Evolutionary conservation across 92 coral and sea anemone species (phyloP).

Genomic region (Phenganax stokvisi): DNA sequence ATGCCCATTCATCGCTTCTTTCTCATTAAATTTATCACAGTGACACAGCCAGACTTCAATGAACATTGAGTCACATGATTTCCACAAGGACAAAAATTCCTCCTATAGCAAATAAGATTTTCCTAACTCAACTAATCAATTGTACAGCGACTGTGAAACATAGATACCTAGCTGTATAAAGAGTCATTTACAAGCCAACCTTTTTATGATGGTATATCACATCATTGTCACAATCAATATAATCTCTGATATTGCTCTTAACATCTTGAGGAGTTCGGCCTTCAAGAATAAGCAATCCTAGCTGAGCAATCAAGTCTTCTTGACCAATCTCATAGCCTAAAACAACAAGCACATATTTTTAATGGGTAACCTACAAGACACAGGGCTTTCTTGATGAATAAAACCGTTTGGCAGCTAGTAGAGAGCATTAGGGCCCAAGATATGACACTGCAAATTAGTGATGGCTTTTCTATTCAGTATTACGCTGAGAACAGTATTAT

Average conservation of each 20-base stretch:
- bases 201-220: background rate
- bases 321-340: constrained; percentile 24
- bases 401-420: too few species aligned
- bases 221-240: background rate
- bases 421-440: too few species aligned
- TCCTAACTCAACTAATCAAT: background rate
- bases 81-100: constrained; percentile 12
- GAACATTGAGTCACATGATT: constrained; percentile 9
- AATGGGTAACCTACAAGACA: background rate
- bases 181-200: constrained; percentile 3
- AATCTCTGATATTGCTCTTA: background rate
- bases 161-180: background rate
- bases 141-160: background rate
- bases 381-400: background rate
- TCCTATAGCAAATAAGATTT: background rate
- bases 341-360: background rate
- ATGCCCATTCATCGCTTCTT: constrained; percentile 33
- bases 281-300: constrained; percentile 83
- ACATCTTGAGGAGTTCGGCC: constrained; percentile 67
- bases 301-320: constrained; percentile 52
- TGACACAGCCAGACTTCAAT: constrained; percentile 35
- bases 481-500: too few species aligned
- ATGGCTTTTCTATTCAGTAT: too few species aligned
- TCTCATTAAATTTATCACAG: constrained; percentile 11
- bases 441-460: too few species aligned